phyloP scores from a whole-genome alignment of 2,888 invertebrate species.

The Balanococcus diminutus region DNA sequence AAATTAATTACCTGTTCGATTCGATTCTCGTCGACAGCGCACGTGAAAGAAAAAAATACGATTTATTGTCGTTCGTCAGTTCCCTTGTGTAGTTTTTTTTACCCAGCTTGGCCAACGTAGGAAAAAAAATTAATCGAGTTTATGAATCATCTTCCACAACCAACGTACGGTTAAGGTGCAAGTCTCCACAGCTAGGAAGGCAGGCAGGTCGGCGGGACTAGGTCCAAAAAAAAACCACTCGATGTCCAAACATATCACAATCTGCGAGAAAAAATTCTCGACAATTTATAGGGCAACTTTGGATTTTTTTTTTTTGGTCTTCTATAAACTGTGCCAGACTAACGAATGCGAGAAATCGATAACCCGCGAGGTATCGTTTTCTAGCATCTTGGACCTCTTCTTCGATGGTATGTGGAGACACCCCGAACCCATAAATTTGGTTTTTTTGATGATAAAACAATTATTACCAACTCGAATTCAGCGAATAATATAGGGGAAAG shows the following conservation, averaged over 20 bases:
- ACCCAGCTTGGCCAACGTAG: neutral
- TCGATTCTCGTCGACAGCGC: slow-evolving; percentile 8
- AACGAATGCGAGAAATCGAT: neutral
- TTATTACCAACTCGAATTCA: too few relatives aligned
- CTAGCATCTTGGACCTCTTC: neutral
- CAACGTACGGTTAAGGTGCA: neutral
- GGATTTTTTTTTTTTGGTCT: neutral
- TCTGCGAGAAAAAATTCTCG: neutral
- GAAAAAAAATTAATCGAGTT: slow-evolving; percentile 13
- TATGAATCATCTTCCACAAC: neutral
- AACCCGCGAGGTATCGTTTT: neutral
- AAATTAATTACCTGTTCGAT: slow-evolving; percentile 7
- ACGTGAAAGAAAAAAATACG: slow-evolving; percentile 1
- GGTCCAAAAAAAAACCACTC: neutral
- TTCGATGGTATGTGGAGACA: too few relatives aligned
- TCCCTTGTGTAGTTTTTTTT: neutral
- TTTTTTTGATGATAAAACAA: too few relatives aligned
- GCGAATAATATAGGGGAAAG: too few relatives aligned
- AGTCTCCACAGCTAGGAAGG: neutral
- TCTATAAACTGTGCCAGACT: neutral
- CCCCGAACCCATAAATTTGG: too few relatives aligned
- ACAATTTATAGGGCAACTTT: neutral
- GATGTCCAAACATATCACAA: neutral
- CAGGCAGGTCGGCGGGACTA: neutral
- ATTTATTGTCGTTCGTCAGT: slow-evolving; percentile 26